phyloP scores from a whole-genome alignment of 2,113 vertebrate species.

The Meriones unguiculatus region DNA sequence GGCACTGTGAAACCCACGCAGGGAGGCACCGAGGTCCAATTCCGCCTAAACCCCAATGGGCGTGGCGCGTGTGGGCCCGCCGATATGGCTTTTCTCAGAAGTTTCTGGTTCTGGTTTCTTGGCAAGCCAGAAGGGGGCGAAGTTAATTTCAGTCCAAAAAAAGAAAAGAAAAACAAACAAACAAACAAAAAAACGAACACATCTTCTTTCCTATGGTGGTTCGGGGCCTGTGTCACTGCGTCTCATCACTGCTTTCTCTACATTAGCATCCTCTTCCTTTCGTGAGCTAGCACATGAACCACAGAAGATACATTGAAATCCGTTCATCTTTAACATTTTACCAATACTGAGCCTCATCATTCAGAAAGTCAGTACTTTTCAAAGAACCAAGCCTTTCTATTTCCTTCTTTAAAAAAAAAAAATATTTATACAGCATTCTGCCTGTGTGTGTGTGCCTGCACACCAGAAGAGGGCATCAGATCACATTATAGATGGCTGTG shows the following conservation, averaged over 20 bases:
- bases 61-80: fast-evolving
- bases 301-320: neutral
- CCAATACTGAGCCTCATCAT: no score
- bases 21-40: fast-evolving
- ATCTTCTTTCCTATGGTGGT: neutral
- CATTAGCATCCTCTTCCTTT: neutral
- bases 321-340: neutral
- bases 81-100: neutral
- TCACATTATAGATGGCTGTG: no score
- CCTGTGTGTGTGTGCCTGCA: no score
- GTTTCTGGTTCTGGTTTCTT: neutral
- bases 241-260: neutral
- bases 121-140: conserved; percentile 50
- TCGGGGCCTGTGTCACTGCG: neutral
- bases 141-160: neutral
- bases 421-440: no score
- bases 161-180: no score
- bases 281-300: neutral
- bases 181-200: no score
- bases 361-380: conserved; percentile 11
- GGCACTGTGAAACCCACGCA: neutral
- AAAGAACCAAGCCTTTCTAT: neutral
- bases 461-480: no score
- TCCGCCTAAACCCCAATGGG: neutral
- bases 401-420: neutral